These are phyloP conservation scores for Bradysia coprophila DNA, from an alignment of 1,140 invertebrate genomes.

Conservation along the genomic window DNA sequence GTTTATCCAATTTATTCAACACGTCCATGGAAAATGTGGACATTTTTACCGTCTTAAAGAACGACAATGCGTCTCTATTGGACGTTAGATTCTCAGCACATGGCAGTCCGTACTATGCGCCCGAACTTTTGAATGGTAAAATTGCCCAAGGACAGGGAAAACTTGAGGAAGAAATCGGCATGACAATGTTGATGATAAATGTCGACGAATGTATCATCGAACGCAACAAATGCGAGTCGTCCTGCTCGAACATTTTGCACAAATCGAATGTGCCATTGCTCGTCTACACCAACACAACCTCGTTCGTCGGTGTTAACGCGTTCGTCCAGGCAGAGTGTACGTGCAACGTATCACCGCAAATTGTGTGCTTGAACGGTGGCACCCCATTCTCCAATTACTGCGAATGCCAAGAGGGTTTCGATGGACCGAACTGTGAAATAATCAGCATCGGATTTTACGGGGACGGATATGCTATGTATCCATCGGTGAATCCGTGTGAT, in stretches of 20 bases:
- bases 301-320: conserved; percentile 74
- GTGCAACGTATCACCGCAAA: conserved; percentile 32
- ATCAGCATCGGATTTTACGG: conserved; percentile 72
- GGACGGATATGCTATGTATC: conserved; percentile 76
- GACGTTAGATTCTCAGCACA: conserved; percentile 85
- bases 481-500: conserved; percentile 55
- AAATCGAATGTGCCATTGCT: conserved; percentile 50
- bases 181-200: conserved; percentile 62
- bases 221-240: conserved; percentile 43
- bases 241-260: conserved; percentile 52
- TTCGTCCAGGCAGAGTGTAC: conserved; percentile 56
- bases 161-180: conserved; percentile 47
- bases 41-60: conserved; percentile 71
- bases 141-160: conserved; percentile 42
- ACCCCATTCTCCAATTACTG: conserved; percentile 39
- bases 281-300: conserved; percentile 75
- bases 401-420: conserved; percentile 47
- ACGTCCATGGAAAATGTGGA: conserved; percentile 68
- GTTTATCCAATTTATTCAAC: conserved; percentile 55
- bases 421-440: conserved; percentile 79
- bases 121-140: conserved; percentile 70
- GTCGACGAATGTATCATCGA: conserved; percentile 76
- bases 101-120: conserved; percentile 74
- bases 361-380: conserved; percentile 51
- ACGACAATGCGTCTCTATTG: conserved; percentile 34